Percentiles rank a stretch among this genome's conserved stretches.
These are phyloP conservation scores for Gobio gobio DNA, from an alignment of 2,113 vertebrate genomes.

Conservation along the genomic window DNA sequence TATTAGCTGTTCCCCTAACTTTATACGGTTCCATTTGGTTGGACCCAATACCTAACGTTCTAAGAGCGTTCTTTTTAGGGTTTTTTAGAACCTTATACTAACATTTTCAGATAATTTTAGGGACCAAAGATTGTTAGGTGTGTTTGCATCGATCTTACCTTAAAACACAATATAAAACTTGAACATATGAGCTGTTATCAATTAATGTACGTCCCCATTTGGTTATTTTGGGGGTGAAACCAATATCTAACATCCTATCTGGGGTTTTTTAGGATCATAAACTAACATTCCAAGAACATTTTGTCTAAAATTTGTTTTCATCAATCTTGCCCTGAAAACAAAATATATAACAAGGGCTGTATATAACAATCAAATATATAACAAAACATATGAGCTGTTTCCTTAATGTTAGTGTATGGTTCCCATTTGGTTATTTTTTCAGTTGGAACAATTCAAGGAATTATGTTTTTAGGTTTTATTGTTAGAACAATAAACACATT, in stretches of 20 bases:
- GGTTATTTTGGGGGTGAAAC: not conserved
- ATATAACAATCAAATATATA: too few relatives aligned
- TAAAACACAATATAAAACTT: not conserved
- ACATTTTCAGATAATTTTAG: not conserved
- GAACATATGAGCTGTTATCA: not conserved
- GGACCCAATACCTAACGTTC: too few relatives aligned
- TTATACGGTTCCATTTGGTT: not conserved
- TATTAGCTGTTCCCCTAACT: not conserved
- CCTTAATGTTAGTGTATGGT: not conserved
- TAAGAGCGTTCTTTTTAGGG: too few relatives aligned
- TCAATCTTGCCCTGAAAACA: too few relatives aligned
- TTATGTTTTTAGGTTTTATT: not conserved
- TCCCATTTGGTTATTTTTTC: not conserved
- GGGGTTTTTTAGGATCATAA: too few relatives aligned
- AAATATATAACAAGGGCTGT: too few relatives aligned
- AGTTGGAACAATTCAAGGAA: not conserved
- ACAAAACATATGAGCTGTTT: not conserved
- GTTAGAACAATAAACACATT: not conserved
- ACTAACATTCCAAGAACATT: too few relatives aligned
- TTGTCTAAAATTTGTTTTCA: too few relatives aligned
- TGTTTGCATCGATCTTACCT: not conserved
- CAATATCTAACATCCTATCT: not conserved
- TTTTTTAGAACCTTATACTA: not conserved
- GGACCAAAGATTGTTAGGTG: not conserved
- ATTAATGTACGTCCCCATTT: not conserved